These are phyloP conservation scores for Conomelus anceps DNA, from an alignment of 2,888 invertebrate species.

Conservation along the genomic window DNA sequence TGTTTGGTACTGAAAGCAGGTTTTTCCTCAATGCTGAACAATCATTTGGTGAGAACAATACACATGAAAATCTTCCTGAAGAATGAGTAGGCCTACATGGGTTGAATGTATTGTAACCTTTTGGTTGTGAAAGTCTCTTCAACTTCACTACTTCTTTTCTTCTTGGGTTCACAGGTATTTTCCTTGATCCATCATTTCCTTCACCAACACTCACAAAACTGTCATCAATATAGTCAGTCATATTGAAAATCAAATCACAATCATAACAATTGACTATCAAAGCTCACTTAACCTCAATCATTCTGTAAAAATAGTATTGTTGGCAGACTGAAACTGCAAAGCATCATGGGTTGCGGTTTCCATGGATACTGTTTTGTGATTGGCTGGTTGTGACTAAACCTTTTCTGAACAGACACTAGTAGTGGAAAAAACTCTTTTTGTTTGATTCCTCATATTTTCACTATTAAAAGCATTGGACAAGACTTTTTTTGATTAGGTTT, in stretches of 20 bases:
- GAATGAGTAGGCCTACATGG: background rate
- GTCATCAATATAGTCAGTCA: background rate
- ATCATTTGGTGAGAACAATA: background rate
- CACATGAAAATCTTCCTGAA: background rate
- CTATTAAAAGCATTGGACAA: background rate
- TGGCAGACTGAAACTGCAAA: too few relatives aligned
- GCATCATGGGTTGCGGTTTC: too few relatives aligned
- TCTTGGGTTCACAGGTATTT: background rate
- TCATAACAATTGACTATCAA: background rate
- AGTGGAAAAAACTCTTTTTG: too few relatives aligned
- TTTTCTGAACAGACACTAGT: too few relatives aligned
- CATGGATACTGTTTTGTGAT: too few relatives aligned
- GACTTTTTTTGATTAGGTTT: background rate
- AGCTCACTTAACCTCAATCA: too few relatives aligned
- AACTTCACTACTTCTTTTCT: background rate
- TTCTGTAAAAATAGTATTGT: too few relatives aligned
- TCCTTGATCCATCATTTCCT: background rate
- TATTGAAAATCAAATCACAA: background rate
- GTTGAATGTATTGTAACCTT: background rate
- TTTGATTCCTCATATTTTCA: too few relatives aligned
- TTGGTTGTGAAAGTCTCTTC: background rate
- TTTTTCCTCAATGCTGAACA: background rate
- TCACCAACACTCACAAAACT: background rate
- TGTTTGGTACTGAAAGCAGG: background rate
- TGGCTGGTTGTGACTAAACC: too few relatives aligned